Evolutionary conservation across 1,140 invertebrate genomes (phyloP).

Genomic region (Calephelis nemesis): DNA sequence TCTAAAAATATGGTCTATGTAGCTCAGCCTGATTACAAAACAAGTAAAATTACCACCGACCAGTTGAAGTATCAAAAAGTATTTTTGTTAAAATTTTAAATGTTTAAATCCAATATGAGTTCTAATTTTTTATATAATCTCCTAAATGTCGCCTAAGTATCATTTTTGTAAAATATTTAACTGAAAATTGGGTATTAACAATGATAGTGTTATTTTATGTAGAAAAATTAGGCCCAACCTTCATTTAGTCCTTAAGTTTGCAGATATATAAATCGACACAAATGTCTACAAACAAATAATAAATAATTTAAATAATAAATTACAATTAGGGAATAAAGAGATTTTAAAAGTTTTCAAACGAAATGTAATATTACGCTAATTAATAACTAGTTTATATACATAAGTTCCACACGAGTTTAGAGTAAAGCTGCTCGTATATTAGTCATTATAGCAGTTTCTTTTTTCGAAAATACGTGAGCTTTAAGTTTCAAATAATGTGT

Average conservation of each 20-base stretch:
- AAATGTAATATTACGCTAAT: conserved; percentile 16
- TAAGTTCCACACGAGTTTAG: background rate
- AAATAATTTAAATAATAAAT: conserved; percentile 19
- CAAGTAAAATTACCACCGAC: background rate
- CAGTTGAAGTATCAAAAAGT: background rate
- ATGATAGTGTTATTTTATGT: background rate
- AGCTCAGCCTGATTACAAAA: too few relatives aligned
- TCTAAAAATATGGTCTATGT: too few relatives aligned
- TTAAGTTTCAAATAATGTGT: too few relatives aligned
- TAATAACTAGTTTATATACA: conserved; percentile 16
- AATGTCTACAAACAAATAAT: conserved; percentile 20
- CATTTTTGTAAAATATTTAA: too few relatives aligned
- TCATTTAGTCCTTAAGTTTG: conserved; percentile 4
- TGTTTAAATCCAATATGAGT: too few relatives aligned
- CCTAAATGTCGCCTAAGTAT: too few relatives aligned
- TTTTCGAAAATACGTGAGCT: too few relatives aligned
- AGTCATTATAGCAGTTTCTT: background rate
- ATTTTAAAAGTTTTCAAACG: conserved; percentile 1
- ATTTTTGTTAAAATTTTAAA: too few relatives aligned
- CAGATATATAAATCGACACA: background rate
- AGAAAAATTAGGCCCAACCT: conserved; percentile 5
- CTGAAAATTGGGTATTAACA: conserved; percentile 16
- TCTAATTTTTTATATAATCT: conserved; percentile 1
- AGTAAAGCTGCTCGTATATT: conserved; percentile 4
- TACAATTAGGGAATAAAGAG: conserved; percentile 3